A percentile compares a stretch with the other conserved stretches of the same genome.
These are phyloP conservation scores for Pogonophryne albipinna DNA, from an alignment of 2,797 vertebrate genomes.

Conservation along the genomic window DNA sequence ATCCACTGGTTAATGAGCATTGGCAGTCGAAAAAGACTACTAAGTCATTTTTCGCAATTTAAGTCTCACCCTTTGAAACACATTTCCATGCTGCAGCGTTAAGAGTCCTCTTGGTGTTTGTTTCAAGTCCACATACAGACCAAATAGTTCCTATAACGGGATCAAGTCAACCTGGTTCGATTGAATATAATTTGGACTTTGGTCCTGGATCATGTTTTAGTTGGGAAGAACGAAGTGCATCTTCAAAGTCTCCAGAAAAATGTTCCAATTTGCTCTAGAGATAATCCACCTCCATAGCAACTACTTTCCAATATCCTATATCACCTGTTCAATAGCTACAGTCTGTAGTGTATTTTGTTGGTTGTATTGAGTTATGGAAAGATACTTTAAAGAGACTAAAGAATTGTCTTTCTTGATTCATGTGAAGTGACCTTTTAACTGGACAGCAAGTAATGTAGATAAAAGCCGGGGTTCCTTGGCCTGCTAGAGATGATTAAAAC, in stretches of 20 bases:
- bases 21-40: not conserved
- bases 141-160: too few relatives aligned
- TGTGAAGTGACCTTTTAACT: slow-evolving; percentile 21
- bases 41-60: not conserved
- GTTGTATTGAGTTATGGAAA: too few relatives aligned
- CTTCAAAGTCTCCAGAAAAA: not conserved
- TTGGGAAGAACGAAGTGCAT: too few relatives aligned
- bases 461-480: not conserved
- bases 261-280: not conserved
- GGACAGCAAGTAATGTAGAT: slow-evolving; percentile 11
- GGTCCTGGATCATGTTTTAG: not conserved
- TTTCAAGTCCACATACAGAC: not conserved
- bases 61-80: not conserved
- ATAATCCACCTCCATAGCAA: too few relatives aligned
- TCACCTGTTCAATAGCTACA: too few relatives aligned
- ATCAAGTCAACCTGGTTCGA: not conserved
- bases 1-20: not conserved
- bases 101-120: not conserved
- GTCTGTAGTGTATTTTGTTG: too few relatives aligned
- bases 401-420: not conserved
- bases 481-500: slow-evolving; percentile 49
- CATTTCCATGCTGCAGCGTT: not conserved
- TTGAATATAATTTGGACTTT: not conserved
- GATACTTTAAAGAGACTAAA: not conserved
- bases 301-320: too few relatives aligned